A percentile compares a stretch with the other conserved stretches of the same genome.
These are phyloP conservation scores for Tridacna gigas DNA, from an alignment of 2,888 invertebrate species.

Conservation along the genomic window DNA sequence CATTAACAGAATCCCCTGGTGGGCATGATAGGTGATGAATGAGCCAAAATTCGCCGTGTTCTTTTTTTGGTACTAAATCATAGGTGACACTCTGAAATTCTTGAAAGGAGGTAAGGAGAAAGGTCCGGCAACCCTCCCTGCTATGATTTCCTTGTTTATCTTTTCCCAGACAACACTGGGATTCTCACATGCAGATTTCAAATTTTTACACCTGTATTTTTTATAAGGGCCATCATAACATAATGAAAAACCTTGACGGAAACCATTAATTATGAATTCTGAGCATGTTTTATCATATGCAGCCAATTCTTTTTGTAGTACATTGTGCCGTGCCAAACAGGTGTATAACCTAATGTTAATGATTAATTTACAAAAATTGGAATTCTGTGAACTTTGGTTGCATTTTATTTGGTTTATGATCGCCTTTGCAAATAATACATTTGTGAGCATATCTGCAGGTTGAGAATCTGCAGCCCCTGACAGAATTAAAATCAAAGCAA, in stretches of 20 bases:
- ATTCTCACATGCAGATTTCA: not conserved
- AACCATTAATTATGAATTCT: not conserved
- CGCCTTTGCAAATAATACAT: no score
- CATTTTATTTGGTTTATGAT: no score
- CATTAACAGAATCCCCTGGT: not conserved
- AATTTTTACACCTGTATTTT: not conserved
- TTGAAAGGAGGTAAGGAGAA: not conserved
- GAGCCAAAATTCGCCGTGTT: constrained; percentile 14
- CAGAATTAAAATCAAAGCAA: constrained; percentile 2
- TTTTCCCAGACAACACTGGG: not conserved
- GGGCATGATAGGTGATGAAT: not conserved
- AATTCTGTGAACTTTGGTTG: no score
- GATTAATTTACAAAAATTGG: not conserved
- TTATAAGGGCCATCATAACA: not conserved
- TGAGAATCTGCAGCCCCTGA: not conserved
- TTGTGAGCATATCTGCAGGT: no score
- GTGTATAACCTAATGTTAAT: not conserved
- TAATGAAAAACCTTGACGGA: not conserved
- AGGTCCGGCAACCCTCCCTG: not conserved
- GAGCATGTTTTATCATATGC: not conserved
- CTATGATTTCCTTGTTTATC: not conserved
- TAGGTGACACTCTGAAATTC: not conserved
- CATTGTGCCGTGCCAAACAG: not conserved
- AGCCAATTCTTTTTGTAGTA: not conserved
- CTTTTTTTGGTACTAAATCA: not conserved